A percentile compares a stretch with the other conserved stretches of the same genome.
These are phyloP conservation scores for Cataglyphis cursor DNA, from an alignment of 2,888 invertebrate genomes.

Conservation along the genomic window DNA sequence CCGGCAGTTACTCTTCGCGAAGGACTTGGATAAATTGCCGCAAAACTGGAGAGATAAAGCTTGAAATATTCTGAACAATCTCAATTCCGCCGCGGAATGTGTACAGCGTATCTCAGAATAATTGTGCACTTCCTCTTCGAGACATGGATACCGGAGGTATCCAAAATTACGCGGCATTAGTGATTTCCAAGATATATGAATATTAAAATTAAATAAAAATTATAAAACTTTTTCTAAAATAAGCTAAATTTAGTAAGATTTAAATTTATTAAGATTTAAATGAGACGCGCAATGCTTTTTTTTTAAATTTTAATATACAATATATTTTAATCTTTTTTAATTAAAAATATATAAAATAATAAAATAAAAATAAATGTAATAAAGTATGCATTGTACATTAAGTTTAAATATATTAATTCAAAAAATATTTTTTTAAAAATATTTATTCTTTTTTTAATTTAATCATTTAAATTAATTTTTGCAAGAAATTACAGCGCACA, in stretches of 20 bases:
- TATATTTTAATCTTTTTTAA: too few relatives aligned
- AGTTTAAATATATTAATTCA: too few relatives aligned
- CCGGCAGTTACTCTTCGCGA: conserved; percentile 39
- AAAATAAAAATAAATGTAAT: too few relatives aligned
- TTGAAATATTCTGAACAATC: conserved; percentile 55
- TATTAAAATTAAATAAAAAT: background rate
- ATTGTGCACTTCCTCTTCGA: conserved; percentile 39
- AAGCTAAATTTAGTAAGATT: background rate
- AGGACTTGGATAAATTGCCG: conserved; percentile 47
- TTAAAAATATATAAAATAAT: too few relatives aligned
- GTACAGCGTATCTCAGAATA: conserved; percentile 44
- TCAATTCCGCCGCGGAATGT: conserved; percentile 51
- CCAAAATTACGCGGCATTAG: background rate
- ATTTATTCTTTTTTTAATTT: too few relatives aligned
- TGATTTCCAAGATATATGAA: background rate
- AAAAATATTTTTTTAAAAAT: background rate
- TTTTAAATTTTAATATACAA: too few relatives aligned
- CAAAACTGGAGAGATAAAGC: conserved; percentile 50
- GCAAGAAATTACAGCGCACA: background rate
- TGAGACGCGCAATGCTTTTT: background rate
- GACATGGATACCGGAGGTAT: background rate
- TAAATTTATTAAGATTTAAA: background rate
- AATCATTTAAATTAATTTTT: background rate
- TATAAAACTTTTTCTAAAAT: background rate
- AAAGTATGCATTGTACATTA: background rate